These are phyloP conservation scores for Sipunculus nudus DNA, from an alignment of 2,888 invertebrate species.

Conservation along the genomic window DNA sequence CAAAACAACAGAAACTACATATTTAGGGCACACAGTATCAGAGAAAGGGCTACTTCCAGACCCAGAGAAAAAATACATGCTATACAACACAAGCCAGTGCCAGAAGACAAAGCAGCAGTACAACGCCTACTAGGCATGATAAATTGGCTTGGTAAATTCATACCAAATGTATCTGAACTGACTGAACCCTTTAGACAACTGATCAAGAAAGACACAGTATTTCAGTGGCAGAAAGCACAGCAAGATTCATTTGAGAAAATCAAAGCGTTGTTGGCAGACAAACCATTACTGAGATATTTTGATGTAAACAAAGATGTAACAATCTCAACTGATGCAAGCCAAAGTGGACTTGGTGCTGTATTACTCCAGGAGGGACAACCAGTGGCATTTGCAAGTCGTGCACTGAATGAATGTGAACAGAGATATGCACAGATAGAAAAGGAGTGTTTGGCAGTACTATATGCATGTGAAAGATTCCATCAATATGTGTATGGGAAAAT, in stretches of 20 bases:
- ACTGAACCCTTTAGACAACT: constrained; percentile 35
- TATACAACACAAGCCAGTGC: constrained; percentile 37
- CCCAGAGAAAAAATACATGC: constrained; percentile 33
- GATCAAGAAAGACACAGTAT: constrained; percentile 28
- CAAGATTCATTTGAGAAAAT: constrained; percentile 27
- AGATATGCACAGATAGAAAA: constrained; percentile 34
- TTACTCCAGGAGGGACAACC: constrained; percentile 34
- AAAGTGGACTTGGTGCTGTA: constrained; percentile 37
- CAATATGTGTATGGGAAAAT: constrained; percentile 37
- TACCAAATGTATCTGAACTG: constrained; percentile 37
- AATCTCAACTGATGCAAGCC: constrained; percentile 38
- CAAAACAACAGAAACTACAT: constrained; percentile 4
- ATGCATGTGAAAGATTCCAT: constrained; percentile 33
- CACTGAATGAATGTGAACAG: constrained; percentile 34
- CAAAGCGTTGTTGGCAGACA: constrained; percentile 16
- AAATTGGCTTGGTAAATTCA: constrained; percentile 38
- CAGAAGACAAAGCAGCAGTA: constrained; percentile 36
- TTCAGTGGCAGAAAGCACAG: constrained; percentile 34
- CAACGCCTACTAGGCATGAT: constrained; percentile 39
- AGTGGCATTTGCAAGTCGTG: constrained; percentile 34
- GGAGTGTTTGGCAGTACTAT: constrained; percentile 37
- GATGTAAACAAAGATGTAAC: constrained; percentile 32
- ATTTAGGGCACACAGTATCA: constrained; percentile 4
- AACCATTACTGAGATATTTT: constrained; percentile 33
- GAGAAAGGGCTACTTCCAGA: constrained; percentile 29